A percentile compares a stretch with the other conserved stretches of the same genome.
These are phyloP conservation scores for Sorex fumeus DNA, from an alignment of 2,113 vertebrate genomes.

Conservation along the genomic window DNA sequence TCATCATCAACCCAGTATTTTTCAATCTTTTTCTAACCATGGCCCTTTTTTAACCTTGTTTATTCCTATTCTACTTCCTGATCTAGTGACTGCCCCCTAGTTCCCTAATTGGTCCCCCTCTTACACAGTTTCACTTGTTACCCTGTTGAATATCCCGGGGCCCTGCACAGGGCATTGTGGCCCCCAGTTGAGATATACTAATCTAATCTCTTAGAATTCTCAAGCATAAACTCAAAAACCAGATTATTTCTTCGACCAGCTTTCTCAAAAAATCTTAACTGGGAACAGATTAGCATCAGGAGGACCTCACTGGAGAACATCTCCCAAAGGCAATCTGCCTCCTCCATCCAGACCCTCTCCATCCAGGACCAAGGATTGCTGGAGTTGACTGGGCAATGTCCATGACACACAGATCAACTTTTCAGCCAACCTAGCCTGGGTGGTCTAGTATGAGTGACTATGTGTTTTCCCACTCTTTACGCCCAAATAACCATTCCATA, in stretches of 20 bases:
- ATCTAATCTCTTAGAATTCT: neutral
- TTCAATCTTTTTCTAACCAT: no score
- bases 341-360: neutral
- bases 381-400: neutral
- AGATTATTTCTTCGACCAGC: neutral
- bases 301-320: neutral
- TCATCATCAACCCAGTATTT: conserved; percentile 16
- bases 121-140: no score
- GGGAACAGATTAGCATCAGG: neutral
- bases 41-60: no score
- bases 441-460: neutral
- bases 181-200: no score
- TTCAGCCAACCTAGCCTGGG: neutral
- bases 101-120: no score
- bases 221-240: neutral
- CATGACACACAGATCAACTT: neutral
- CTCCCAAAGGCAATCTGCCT: neutral
- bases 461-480: conserved; percentile 9
- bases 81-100: no score
- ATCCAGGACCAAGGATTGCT: neutral
- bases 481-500: neutral
- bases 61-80: no score
- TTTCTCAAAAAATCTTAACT: conserved; percentile 22
- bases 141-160: no score
- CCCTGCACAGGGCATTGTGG: no score